Percentiles rank a stretch among this genome's conserved stretches.
Conservation (phyloP, 2,113 vertebrate species). For the Lontra canadensis region DNA sequence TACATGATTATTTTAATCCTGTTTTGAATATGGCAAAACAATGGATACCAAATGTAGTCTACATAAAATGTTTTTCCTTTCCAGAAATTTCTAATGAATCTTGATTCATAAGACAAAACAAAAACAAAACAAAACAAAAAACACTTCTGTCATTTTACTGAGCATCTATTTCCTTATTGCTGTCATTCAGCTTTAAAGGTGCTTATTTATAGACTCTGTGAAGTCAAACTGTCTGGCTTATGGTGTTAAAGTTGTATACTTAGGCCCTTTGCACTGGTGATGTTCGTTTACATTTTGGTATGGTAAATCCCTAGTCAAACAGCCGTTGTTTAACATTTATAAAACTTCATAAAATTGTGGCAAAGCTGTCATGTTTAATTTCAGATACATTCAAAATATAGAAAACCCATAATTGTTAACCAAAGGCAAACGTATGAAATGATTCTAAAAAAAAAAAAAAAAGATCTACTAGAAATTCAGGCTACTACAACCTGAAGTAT, state of each 20-base stretch:
- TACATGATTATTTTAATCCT: conserved; percentile 38
- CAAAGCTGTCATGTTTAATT: conserved; percentile 33
- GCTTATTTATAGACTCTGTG: conserved; percentile 11
- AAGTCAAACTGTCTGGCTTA: conserved; percentile 27
- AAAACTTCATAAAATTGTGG: conserved; percentile 44
- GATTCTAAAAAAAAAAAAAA: neutral
- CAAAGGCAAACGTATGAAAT: neutral
- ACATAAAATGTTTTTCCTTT: conserved; percentile 23
- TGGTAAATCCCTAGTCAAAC: conserved; percentile 29
- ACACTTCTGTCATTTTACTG: neutral
- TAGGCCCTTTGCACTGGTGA: neutral
- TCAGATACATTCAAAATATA: conserved; percentile 11
- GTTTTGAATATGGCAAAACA: conserved; percentile 1
- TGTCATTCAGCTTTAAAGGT: conserved; percentile 36
- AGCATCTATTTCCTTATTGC: conserved; percentile 49
- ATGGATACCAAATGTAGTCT: neutral
- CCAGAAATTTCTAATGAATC: neutral
- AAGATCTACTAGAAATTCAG: neutral
- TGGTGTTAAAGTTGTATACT: conserved; percentile 17
- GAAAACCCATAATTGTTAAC: conserved; percentile 27
- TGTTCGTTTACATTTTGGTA: conserved; percentile 42
- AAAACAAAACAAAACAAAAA: neutral
- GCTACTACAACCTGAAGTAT: neutral
- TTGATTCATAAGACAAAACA: neutral
- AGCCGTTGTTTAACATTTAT: conserved; percentile 57